Base-by-base conservation (phyloP, 1,140 invertebrate genomes). In the Homalodisca vitripennis region DNA sequence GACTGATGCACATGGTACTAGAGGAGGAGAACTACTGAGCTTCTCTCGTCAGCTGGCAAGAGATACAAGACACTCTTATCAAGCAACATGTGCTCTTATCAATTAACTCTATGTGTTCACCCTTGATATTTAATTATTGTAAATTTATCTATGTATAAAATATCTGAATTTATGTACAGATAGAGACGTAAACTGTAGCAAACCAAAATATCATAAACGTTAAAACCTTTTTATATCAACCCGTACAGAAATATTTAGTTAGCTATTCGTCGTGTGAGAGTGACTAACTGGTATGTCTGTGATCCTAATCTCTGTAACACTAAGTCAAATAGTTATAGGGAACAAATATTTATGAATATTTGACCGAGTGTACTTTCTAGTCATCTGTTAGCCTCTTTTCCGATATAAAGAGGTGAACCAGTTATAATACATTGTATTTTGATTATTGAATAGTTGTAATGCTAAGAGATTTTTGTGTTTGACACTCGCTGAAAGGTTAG, bases 1-100 rank as follows among this genome's bases (percentile, higher is more conserved):
- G 92, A 77, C 87, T 96, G 75, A 96, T 96, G 93, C 89, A 91
- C 83, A 89, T 91, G 81, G 92, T 94, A 69, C 83, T 69, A 41
- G 62, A 69, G n/a, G 68, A 46, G 24, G 24, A 66, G 41, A 20
- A 31, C 34, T 27, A 6, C 63, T 66, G 41, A 41, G 29, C 55
- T 3, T n/a, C 22, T 60, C 17, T 26, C 29, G 22, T 60, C 29
- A 22, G 1, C 22, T 26, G 29, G 20, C 29, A 17, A 24, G 29
- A 51, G 34, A 41, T 6, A 41, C 17, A 41, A 41, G 34, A 41
- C 34, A 41, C 17, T 41, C 34, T 41, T 10, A 41, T 41, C 34
- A 41, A n/a, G 22, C 29, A 47, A 46, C 41, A 47, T 66, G 13
- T n/a, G n/a, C 26, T 47, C 32, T 46, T 66, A 17, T 27, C n/a